phyloP scores from a whole-genome alignment of 2,797 vertebrate species.

The Microtus californicus region DNA sequence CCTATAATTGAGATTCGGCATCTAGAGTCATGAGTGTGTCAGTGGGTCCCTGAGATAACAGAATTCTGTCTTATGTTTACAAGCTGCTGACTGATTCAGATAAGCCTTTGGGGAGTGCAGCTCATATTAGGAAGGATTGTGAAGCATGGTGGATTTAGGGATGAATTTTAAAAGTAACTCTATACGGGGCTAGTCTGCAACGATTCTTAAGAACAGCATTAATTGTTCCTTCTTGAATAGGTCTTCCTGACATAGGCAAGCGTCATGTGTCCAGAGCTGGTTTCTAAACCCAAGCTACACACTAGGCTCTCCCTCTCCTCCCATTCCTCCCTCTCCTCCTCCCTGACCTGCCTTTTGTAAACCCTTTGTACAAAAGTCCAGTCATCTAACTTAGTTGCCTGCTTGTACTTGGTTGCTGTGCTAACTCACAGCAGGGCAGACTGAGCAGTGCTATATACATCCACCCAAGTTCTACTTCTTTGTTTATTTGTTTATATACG shows the following conservation, averaged over 20 bases:
- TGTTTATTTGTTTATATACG: neutral
- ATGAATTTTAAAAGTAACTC: neutral
- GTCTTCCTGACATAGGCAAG: neutral
- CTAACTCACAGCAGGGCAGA: neutral
- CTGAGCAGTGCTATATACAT: neutral
- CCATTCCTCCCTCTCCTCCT: neutral
- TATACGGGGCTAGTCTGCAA: neutral
- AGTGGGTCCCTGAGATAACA: neutral
- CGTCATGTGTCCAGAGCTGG: neutral
- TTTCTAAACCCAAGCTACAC: neutral
- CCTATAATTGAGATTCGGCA: neutral
- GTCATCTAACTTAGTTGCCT: neutral
- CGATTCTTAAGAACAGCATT: neutral
- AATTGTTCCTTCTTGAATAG: neutral
- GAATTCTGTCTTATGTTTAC: neutral
- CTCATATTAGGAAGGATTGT: neutral
- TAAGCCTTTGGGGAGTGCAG: neutral
- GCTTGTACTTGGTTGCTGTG: neutral
- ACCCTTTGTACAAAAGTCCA: conserved; percentile 26
- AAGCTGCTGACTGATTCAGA: neutral
- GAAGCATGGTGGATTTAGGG: neutral
- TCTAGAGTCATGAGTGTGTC: neutral
- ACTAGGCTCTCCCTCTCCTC: neutral
- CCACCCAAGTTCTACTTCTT: conserved; percentile 21
- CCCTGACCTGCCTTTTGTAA: neutral